Conservation (phyloP, 2,888 invertebrate species). For the Polylopha cassiicola region DNA sequence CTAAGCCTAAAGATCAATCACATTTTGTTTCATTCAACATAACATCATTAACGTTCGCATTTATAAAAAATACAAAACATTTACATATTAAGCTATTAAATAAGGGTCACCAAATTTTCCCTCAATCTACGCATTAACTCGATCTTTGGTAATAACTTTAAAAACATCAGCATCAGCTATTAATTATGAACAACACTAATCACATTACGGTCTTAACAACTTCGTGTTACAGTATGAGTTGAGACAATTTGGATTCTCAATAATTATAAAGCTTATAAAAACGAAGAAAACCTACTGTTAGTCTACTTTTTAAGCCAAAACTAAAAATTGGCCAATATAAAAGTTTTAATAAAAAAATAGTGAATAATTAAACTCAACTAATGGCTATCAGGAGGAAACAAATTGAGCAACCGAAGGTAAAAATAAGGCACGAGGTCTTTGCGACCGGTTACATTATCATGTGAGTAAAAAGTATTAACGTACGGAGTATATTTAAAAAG, state of each 20-base stretch:
- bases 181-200: conserved; percentile 30
- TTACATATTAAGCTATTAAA: conserved; percentile 65
- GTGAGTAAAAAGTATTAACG: not conserved
- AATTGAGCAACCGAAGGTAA: conserved; percentile 64
- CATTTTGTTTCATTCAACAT: conserved; percentile 65
- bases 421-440: conserved; percentile 65
- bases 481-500: conserved; percentile 9
- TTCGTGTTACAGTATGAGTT: too few relatives aligned
- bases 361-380: conserved; percentile 32
- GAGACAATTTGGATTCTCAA: too few relatives aligned
- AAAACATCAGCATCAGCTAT: conserved; percentile 63
- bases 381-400: conserved; percentile 61
- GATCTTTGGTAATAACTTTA: conserved; percentile 74
- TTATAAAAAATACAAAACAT: conserved; percentile 72
- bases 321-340: conserved; percentile 22
- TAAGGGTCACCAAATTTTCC: conserved; percentile 52
- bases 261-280: too few relatives aligned
- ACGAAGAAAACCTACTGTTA: too few relatives aligned
- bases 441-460: conserved; percentile 45
- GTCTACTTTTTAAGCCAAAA: conserved; percentile 30
- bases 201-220: conserved; percentile 3
- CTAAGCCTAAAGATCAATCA: conserved; percentile 69
- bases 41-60: conserved; percentile 59
- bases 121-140: conserved; percentile 49
- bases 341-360: not conserved